Conservation (phyloP, 2,888 invertebrate species). For the Achlya flavicornis region DNA sequence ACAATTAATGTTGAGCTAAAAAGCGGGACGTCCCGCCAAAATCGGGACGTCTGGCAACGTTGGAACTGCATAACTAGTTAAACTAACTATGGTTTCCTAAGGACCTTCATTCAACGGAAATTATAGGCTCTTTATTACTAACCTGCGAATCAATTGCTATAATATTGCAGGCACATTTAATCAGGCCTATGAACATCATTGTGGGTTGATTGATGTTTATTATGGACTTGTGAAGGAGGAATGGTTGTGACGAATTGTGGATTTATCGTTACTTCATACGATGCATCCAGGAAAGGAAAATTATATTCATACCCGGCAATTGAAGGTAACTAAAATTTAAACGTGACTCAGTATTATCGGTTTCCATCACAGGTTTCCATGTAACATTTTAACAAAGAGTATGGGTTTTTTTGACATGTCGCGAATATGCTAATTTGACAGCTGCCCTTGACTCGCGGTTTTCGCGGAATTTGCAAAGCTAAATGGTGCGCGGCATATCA, state of each 20-base stretch:
- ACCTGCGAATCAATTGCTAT: slow-evolving; percentile 11
- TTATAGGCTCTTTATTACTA: not conserved
- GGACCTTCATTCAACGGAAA: not conserved
- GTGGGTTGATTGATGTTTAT: slow-evolving; percentile 9
- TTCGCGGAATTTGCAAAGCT: too few species aligned
- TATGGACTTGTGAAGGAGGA: slow-evolving; percentile 5
- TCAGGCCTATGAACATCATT: slow-evolving; percentile 6
- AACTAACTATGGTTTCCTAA: too few species aligned
- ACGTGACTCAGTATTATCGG: too few species aligned
- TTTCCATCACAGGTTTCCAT: too few species aligned
- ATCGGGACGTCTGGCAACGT: too few species aligned
- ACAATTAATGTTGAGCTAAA: too few species aligned
- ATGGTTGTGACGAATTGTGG: not conserved
- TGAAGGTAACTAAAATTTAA: not conserved
- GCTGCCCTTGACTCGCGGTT: too few species aligned
- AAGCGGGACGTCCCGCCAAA: too few species aligned
- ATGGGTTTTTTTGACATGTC: too few species aligned
- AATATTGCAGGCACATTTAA: slow-evolving; percentile 9
- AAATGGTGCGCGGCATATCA: too few species aligned
- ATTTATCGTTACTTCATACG: not conserved
- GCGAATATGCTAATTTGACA: too few species aligned
- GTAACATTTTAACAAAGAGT: not conserved
- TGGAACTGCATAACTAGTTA: too few species aligned
- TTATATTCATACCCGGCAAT: slow-evolving; percentile 7
- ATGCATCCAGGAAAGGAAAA: slow-evolving; percentile 7